Base-by-base conservation (phyloP, 2,113 vertebrate species). In the Zosterops pallidus region DNA sequence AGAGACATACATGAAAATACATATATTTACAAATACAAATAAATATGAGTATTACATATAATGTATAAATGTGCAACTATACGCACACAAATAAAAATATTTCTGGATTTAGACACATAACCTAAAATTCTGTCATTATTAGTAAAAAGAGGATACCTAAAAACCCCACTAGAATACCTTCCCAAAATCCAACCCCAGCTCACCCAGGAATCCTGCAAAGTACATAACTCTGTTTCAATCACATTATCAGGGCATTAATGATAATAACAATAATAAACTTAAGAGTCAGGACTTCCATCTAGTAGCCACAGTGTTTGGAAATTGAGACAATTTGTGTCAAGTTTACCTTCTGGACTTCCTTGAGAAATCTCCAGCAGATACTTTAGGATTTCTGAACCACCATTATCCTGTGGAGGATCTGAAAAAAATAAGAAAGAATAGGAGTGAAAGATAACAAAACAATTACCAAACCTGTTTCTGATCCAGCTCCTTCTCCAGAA, bases 371-470 rank as follows among this genome's bases (percentile, higher is more conserved):
- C 99, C 69, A 99, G 96, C 70, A 99, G 97, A 78, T 99, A 99
- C 28, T 98, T 99, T 2, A 99, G 98, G 91, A 99, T 99, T 96
- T 99, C 99, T 9, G 99, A 99, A 89, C 99, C 99, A 16, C 99
- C 99, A 21, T 98, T 99, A 96, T 99, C 99, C 92, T 98, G 98
- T 9, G 99, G 99, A 91, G 99, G 98, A 96, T 99, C 99, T 99
- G 96, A 60, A 97, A 83, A 83, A 85, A 77, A 22, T 46, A 83
- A 25, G 23, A 44, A 76, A 71, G 33, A 83, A 62, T 1, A 87
- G n/a, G 22, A 70, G 10, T 49, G 44, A 69, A 70, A 68, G 10
- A 5, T 4, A 57, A 68, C 33, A 76, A 42, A 68, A 74, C 16
- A n/a, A 41, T 26, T n/a, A 67, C 5, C 71, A 44, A 78, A 64